Evolutionary conservation across 2,797 vertebrate species (phyloP).

Genomic region (Crypturellus tataupa): DNA sequence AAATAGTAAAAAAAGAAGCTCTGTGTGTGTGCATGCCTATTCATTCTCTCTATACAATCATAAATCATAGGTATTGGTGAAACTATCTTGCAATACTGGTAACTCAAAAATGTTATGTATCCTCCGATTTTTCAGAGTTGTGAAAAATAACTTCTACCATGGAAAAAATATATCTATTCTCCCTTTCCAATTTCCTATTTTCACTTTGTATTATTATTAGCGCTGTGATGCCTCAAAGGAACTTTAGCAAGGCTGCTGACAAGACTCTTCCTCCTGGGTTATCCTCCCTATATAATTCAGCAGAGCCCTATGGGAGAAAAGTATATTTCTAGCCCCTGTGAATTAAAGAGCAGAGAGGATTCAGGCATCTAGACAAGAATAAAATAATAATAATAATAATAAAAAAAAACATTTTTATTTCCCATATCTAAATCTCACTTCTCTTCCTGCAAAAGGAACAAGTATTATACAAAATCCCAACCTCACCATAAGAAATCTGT

Average conservation of each 20-base stretch:
- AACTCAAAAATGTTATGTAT: background rate
- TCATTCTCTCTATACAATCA: background rate
- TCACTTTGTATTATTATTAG: background rate
- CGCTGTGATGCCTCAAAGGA: background rate
- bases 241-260: background rate
- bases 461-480: background rate
- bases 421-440: background rate
- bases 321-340: background rate
- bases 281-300: background rate
- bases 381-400: too few relatives aligned
- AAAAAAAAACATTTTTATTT: background rate
- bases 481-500: background rate
- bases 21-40: accelerated
- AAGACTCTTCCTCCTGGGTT: background rate
- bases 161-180: background rate
- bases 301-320: background rate
- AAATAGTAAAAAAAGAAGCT: background rate
- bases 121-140: background rate
- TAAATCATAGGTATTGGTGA: background rate
- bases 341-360: background rate
- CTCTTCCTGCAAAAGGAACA: background rate
- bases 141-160: background rate
- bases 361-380: background rate
- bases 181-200: background rate
- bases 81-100: background rate